Evolutionary conservation across 2,797 vertebrate genomes (phyloP), one percentile per base, ranked within the genome.

Genomic region (Enteromius anoplus): DNA sequence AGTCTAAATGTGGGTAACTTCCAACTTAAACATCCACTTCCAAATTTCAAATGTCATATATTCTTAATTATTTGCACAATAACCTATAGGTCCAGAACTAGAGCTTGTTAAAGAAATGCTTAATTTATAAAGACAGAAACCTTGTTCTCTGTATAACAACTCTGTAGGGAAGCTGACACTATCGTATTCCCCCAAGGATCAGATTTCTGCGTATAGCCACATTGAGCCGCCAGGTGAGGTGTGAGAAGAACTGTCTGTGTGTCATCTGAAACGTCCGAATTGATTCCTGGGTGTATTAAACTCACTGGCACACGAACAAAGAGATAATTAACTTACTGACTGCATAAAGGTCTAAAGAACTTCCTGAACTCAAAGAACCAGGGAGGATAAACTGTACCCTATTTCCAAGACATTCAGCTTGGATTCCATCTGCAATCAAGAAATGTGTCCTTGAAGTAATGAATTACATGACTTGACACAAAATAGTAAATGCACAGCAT

Each of bases 101-200:
- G 17, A 55, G 32, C 37, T 60, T 14, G 37, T 17, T 83, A 58
- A 55, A 80, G 0, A 2, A 15, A 77, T 37, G 26, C 7, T 60
- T 76, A 17, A 76, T 45, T 75, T 40, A 53, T 42, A 58, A 82
- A 37, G 51, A 55, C 51, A 69, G 37, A 42, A 47, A 83, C 81
- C 73, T 51, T 15, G 19, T 37, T 83, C 21, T 78, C 51, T 5
- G 65, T 66, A 26, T 88, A 87, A 80, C 92, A 92, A 83, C 90
- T 92, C 37, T 91, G 69, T 2, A 90, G 86, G 55, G 93, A 93
- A 1, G 88, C 86, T 5, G 5, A 81, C 62, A 93, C 51, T 10
- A 89, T 87, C 0, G 89, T 47, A 9, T 75, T 88, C 4, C 84
- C 86, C 89, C 80, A 77, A 0, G 3, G 68, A 47, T 86, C 88